Base-by-base conservation (phyloP, 2,888 invertebrate genomes). In the Argynnis bischoffii region DNA sequence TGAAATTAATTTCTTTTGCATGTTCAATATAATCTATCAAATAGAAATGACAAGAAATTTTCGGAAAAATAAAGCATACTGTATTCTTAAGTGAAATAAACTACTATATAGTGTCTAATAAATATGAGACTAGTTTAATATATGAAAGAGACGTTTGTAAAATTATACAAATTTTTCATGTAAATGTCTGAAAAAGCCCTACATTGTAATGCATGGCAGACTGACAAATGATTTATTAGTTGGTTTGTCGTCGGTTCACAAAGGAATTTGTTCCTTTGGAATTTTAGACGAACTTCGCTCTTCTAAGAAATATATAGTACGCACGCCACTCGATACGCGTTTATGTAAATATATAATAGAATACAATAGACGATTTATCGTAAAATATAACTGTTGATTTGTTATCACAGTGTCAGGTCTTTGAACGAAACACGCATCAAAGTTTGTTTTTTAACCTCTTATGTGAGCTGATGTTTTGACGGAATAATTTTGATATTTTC, bases 171-270 rank as follows among this genome's bases (percentile, higher is more conserved):
- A 69, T 55, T 64, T 64, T 59, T 68, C 68, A 68, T 64, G 54
- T 57, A 64, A 59, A 66, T 59, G 55, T 57, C 57, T 59, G 67
- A 63, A 67, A 65, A 66, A 66, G 54, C 65, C 56, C 18, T 57
- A 67, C 69, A 69, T 69, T 71, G 66, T 64, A 57, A 64, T 65
- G 64, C 61, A 67, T 65, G 65, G 51, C 63, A 47, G 41, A 51
- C 50, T 63, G 64, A 67, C 69, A 67, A 67, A 67, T 71, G 71
- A 69, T 69, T 60, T 71, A 71, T 69, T 48, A 63, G 64, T 55
- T 66, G 65, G 70, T 60, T 67, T 63, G 55, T 63, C 64, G 66
- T 69, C 46, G 56, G 67, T 55, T 65, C 56, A 63, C 63, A 67
- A 71, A 65, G 63, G 69, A 71, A 67, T 71, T 67, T 51, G 66